phyloP scores from a whole-genome alignment of 2,113 vertebrate species.

The Aepyceros melampus region DNA sequence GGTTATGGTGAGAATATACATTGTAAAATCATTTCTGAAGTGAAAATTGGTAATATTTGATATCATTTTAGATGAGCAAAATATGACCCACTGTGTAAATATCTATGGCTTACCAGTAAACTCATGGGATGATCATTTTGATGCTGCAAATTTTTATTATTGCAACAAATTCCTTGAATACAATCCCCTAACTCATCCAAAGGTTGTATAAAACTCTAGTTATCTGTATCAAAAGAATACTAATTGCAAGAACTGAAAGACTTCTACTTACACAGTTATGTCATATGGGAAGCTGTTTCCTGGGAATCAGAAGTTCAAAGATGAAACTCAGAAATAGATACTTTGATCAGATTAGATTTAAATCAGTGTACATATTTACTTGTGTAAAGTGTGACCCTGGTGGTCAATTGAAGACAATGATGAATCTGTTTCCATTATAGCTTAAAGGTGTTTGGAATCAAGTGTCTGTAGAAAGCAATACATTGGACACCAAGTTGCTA shows the following conservation, averaged over 20 bases:
- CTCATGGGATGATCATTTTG: background rate
- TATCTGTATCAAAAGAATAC: background rate
- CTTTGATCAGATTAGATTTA: background rate
- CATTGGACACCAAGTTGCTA: accelerated
- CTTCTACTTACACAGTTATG: background rate
- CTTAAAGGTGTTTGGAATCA: background rate
- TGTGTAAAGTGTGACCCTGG: background rate
- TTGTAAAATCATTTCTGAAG: background rate
- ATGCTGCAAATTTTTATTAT: background rate
- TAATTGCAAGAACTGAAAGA: background rate
- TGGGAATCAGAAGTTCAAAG: background rate
- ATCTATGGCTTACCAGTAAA: background rate
- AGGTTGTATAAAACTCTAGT: background rate
- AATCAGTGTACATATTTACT: background rate
- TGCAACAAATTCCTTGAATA: background rate
- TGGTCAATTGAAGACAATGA: background rate
- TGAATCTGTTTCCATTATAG: background rate
- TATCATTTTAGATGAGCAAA: background rate
- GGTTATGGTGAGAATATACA: background rate
- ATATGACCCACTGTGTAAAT: background rate
- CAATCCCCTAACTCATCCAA: background rate
- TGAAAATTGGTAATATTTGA: background rate
- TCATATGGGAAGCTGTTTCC: background rate
- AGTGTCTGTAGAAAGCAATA: background rate
- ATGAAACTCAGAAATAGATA: background rate